Base-by-base conservation (phyloP, 2,888 invertebrate species). In the Zygothrica quintamaculata region DNA sequence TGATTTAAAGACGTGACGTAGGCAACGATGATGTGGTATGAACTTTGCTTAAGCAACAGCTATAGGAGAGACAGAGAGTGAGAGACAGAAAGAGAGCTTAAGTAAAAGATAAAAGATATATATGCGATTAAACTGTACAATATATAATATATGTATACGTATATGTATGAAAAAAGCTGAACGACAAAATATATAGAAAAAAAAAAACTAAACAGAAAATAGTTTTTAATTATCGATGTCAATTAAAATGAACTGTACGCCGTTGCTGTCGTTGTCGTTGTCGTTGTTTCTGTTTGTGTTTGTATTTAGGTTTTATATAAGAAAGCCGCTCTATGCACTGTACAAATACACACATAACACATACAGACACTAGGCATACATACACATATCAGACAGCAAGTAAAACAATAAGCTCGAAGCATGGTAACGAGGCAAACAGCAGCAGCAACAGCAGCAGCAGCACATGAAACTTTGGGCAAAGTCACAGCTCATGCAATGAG, bases 181-280 rank as follows among this genome's bases (percentile, higher is more conserved):
- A 46, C 39, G n/a, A 42, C 13, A 50, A 39, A n/a, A n/a, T n/a
- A n/a, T n/a, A n/a, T n/a, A n/a, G n/a, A n/a, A n/a, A n/a, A n/a
- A 56, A 64, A 47, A 53, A 71, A 59, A 43, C 69, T 65, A 55
- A 59, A 62, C 66, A 61, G 70, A 73, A 80, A 78, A 85, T 79
- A 73, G 75, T 82, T 85, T 79, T 81, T 84, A 86, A 80, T 86
- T 88, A 78, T 78, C 71, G 78, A 88, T 82, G 88, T 86, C 86
- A 86, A 86, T 86, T 86, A 88, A 86, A 84, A 55, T 86, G 88
- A 86, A 86, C 86, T 82, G 77, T 74, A 56, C 57, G 52, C 43
- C 69, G 66, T 52, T n/a, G n/a, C n/a, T n/a, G n/a, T n/a, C n/a
- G n/a, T n/a, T n/a, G n/a, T n/a, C n/a, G n/a, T n/a, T n/a, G n/a